Conservation (phyloP, 2,113 vertebrate genomes). For the Cheirogaleus medius region DNA sequence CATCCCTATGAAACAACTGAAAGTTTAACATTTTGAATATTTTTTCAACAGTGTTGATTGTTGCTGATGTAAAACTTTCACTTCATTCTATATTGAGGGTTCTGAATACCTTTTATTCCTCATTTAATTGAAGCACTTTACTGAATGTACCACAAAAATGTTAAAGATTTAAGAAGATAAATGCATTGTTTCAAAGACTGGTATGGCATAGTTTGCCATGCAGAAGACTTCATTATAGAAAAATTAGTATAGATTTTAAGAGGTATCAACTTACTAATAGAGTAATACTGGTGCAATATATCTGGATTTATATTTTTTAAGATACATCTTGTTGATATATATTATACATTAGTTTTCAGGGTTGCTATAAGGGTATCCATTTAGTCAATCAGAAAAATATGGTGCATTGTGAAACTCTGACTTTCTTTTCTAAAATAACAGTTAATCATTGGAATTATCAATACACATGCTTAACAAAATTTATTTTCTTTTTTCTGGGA, state of each 20-base stretch:
- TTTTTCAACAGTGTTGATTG: slow-evolving; percentile 43
- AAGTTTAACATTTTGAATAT: slow-evolving; percentile 51
- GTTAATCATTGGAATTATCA: not conserved
- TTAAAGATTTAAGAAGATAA: not conserved
- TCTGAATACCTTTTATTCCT: not conserved
- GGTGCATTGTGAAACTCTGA: slow-evolving; percentile 43
- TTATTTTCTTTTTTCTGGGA: slow-evolving; percentile 30
- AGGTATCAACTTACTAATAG: not conserved
- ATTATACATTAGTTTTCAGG: not conserved
- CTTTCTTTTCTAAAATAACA: slow-evolving; percentile 63
- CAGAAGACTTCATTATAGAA: slow-evolving; percentile 20
- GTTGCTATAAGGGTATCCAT: not conserved
- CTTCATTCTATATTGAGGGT: slow-evolving; percentile 11
- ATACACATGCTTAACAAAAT: slow-evolving; percentile 1
- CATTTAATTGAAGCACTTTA: not conserved
- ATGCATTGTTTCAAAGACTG: not conserved
- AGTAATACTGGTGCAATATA: not conserved
- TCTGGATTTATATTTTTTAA: not conserved
- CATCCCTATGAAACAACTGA: not conserved
- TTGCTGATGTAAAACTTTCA: not conserved
- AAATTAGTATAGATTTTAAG: not conserved
- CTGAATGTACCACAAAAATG: not conserved
- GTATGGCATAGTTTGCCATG: not conserved
- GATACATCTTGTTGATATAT: not conserved
- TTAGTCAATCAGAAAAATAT: not conserved